Evolutionary conservation across 2,797 vertebrate genomes (phyloP), one percentile per base, ranked within the genome.

Genomic region (Galagoides demidoff): DNA sequence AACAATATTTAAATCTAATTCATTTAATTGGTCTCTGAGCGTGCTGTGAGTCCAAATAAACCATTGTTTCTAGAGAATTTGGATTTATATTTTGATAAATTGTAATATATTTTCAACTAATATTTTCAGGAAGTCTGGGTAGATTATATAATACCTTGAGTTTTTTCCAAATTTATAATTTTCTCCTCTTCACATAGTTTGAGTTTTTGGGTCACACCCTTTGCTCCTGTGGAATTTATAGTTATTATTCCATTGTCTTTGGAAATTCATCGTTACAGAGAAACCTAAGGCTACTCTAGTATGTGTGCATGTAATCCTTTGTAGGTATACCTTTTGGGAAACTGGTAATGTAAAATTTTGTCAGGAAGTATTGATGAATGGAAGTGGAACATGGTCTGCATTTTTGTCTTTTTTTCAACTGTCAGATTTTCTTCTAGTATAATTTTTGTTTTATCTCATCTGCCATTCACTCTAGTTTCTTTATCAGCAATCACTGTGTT

Each of bases 61-160:
- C 25, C 45, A 63, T 84, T 95, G 55, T 66, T 49, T 92, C 55
- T 78, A 61, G 49, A 66, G 37, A n/a, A 63, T 71, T 92, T 89
- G 45, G 63, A 31, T 92, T 77, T 78, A 25, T 55, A 39, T 81
- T 84, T 92, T 37, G 37, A 77, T 71, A 55, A 61, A 3, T 45
- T 81, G 13, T 31, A 73, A 12, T 79, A 27, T 78, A 45, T 64
- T 22, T 68, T 68, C 27, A 76, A 66, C 45, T 71, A 22, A 45
- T 85, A 29, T 89, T 95, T 61, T 66, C 7, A 79, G 74, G 85
- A 57, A n/a, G 8, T 22, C 12, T 82, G 0, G 43, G 3, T 70
- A 76, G 74, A 29, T 93, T 82, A 43, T 76, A 8, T 74, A 68
- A 59, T 59, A 74, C 37, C 25, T 43, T 95, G 68, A 19, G 9